phyloP scores from a whole-genome alignment of 1,140 invertebrate genomes.

The Dendrolimus punctatus region DNA sequence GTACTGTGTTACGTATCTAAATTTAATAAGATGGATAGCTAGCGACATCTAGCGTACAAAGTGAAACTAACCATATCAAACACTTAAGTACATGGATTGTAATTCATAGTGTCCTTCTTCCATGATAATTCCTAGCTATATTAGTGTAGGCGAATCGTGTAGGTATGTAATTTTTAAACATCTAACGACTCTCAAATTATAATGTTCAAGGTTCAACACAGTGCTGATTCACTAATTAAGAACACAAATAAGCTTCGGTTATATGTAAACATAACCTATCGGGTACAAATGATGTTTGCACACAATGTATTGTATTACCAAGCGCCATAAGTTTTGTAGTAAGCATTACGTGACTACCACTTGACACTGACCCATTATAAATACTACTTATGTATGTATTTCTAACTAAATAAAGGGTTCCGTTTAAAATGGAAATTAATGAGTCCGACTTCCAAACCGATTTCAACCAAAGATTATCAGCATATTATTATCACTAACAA shows the following conservation, averaged over 20 bases:
- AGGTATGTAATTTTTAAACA: background rate
- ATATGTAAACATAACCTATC: constrained; percentile 9
- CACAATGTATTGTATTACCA: constrained; percentile 43
- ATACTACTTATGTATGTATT: constrained; percentile 13
- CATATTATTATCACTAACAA: too few species aligned
- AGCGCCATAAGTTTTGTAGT: constrained; percentile 46
- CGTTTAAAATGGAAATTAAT: constrained; percentile 11
- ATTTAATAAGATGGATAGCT: too few species aligned
- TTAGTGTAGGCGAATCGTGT: background rate
- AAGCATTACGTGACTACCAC: constrained; percentile 58
- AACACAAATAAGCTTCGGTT: constrained; percentile 7
- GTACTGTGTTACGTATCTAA: too few species aligned
- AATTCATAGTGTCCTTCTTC: too few species aligned
- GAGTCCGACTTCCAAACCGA: too few species aligned
- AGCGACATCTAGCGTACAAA: too few species aligned
- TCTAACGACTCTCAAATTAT: constrained; percentile 5
- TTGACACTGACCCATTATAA: constrained; percentile 50
- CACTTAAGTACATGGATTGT: too few species aligned
- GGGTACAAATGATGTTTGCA: constrained; percentile 20
- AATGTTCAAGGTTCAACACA: constrained; percentile 13
- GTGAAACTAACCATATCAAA: too few species aligned
- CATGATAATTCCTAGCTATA: too few species aligned
- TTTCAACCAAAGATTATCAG: too few species aligned
- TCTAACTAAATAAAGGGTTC: constrained; percentile 18
- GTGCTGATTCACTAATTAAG: constrained; percentile 15